Percentiles rank a stretch among this genome's conserved stretches.
These are phyloP conservation scores for Aphidoletes aphidimyza DNA, from an alignment of 2,888 invertebrate genomes.

Conservation along the genomic window DNA sequence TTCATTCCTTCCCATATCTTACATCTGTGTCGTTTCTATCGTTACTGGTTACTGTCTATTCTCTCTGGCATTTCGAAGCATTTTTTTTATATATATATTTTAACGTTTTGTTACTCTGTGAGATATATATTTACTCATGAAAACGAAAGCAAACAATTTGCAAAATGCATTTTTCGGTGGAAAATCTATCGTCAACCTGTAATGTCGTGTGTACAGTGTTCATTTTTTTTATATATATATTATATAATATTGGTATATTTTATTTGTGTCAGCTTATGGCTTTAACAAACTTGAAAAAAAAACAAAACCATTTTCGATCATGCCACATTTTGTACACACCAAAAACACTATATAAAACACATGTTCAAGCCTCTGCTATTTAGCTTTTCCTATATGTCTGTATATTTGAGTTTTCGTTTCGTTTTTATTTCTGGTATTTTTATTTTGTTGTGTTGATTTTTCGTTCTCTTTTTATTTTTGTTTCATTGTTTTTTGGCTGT, in stretches of 20 bases:
- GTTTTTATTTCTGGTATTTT: too few species aligned
- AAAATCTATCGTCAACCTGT: constrained; percentile 9
- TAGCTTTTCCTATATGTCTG: constrained; percentile 7
- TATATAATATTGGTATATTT: constrained; percentile 48
- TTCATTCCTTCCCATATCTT: neutral
- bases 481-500: neutral
- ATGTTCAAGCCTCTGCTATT: neutral
- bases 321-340: neutral
- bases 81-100: neutral
- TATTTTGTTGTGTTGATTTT: neutral
- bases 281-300: neutral
- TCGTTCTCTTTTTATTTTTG: neutral
- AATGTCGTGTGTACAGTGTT: too few species aligned
- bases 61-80: neutral
- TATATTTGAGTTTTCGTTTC: constrained; percentile 28
- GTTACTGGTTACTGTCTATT: neutral
- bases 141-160: neutral
- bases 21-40: neutral
- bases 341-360: neutral
- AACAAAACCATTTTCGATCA: too few species aligned
- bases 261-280: constrained; percentile 33
- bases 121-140: neutral
- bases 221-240: constrained; percentile 35
- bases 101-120: too few species aligned
- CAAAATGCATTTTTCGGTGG: constrained; percentile 3